Percentiles rank a stretch among this genome's conserved stretches.
phyloP scores from a whole-genome alignment of 64 coral and sea anemone genomes.

The Stichodactyla mertensii region DNA sequence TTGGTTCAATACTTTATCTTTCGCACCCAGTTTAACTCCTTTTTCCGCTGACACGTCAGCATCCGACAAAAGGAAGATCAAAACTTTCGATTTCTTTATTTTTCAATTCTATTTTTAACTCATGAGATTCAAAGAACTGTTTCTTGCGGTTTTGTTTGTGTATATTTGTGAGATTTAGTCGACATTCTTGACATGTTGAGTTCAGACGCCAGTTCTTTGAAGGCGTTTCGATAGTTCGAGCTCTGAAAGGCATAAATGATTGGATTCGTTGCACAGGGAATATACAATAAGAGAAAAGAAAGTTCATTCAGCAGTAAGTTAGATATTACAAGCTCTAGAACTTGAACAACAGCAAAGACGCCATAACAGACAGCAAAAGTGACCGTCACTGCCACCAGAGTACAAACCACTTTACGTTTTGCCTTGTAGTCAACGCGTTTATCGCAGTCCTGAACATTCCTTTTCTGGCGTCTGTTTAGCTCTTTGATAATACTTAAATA shows the following conservation, averaged over 20 bases:
- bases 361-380: conserved; percentile 2
- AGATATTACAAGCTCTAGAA: neutral
- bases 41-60: no score
- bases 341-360: neutral
- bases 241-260: conserved; percentile 32
- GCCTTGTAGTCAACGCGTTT: neutral
- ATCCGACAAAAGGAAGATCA: no score
- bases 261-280: conserved; percentile 9
- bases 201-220: conserved; percentile 1
- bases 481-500: conserved; percentile 17
- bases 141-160: neutral
- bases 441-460: neutral
- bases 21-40: no score
- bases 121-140: neutral
- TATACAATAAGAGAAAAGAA: neutral
- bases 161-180: neutral
- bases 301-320: neutral
- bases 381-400: neutral
- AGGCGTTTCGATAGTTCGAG: conserved; percentile 30
- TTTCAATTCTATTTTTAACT: neutral
- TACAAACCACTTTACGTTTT: neutral
- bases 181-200: neutral
- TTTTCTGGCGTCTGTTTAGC: neutral
- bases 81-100: neutral
- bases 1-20: no score